Conservation (phyloP, 1,140 invertebrate species). For the Drosophila varians region DNA sequence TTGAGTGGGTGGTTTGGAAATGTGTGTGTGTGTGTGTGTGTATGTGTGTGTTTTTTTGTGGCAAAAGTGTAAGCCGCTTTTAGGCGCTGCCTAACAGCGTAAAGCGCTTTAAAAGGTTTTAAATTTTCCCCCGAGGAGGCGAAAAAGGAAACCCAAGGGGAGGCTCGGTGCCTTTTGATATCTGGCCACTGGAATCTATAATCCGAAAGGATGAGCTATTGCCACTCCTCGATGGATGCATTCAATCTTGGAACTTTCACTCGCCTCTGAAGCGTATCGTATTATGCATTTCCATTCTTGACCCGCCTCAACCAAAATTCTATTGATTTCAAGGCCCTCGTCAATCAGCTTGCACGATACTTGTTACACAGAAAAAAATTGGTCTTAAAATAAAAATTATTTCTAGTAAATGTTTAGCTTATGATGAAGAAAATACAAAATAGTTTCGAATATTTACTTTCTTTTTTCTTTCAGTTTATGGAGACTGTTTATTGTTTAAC, state of each 20-base stretch:
- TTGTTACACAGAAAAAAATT: neutral
- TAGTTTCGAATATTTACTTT: neutral
- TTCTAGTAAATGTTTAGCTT: neutral
- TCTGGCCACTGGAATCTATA: neutral
- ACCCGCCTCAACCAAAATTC: conserved; percentile 59
- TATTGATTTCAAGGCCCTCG: conserved; percentile 21
- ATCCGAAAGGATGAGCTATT: neutral
- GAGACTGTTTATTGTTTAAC: conserved; percentile 46
- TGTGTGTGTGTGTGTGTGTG: neutral
- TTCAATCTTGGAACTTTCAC: conserved; percentile 23
- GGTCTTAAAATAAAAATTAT: neutral
- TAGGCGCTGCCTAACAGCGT: conserved; percentile 65
- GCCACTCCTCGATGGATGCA: neutral
- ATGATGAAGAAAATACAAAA: neutral
- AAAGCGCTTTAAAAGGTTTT: conserved; percentile 76
- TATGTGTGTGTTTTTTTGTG: conserved; percentile 19
- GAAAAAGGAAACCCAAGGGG: too few relatives aligned
- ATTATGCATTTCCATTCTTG: conserved; percentile 21
- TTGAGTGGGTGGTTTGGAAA: neutral
- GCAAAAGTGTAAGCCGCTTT: conserved; percentile 63
- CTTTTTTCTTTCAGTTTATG: conserved; percentile 11
- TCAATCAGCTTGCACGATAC: neutral
- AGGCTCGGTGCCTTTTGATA: neutral
- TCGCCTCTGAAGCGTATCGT: neutral
- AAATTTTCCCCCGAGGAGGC: conserved; percentile 24